Evolutionary conservation across 2,113 vertebrate species (phyloP).

Genomic region (Spea multiplicata): DNA sequence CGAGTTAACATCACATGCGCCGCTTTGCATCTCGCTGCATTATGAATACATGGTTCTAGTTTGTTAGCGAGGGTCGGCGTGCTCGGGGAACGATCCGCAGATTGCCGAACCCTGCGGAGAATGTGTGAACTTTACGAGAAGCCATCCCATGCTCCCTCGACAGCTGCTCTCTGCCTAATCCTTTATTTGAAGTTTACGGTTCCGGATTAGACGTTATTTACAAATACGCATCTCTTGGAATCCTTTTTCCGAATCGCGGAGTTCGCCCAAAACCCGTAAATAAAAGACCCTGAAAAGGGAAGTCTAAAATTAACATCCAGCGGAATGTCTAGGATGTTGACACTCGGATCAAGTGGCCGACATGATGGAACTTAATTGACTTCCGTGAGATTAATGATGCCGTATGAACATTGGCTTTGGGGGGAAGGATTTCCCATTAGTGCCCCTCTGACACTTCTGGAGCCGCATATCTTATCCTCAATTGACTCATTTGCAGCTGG

Average conservation of each 20-base stretch:
- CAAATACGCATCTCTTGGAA: conserved; percentile 8
- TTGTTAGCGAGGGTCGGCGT: too few species aligned
- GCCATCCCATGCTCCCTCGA: neutral
- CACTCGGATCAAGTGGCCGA: neutral
- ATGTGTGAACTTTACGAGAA: neutral
- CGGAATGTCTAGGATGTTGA: neutral
- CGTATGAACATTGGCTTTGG: neutral
- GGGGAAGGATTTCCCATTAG: neutral
- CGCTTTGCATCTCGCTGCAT: too few species aligned
- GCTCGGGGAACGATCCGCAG: neutral
- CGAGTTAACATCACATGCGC: too few species aligned
- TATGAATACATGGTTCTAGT: too few species aligned
- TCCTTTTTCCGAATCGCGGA: neutral
- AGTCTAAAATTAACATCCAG: neutral
- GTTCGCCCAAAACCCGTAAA: neutral
- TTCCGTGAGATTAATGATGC: neutral
- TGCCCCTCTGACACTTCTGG: neutral
- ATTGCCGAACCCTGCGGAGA: neutral
- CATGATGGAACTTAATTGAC: neutral
- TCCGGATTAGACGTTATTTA: conserved; percentile 12
- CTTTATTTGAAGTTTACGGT: conserved; percentile 19
- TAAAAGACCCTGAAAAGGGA: neutral
- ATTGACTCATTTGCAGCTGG: neutral
- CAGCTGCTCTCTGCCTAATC: conserved; percentile 12
- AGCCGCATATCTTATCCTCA: too few species aligned